Conservation (phyloP, 2,888 invertebrate species). For the Allophyes oxyacanthae region DNA sequence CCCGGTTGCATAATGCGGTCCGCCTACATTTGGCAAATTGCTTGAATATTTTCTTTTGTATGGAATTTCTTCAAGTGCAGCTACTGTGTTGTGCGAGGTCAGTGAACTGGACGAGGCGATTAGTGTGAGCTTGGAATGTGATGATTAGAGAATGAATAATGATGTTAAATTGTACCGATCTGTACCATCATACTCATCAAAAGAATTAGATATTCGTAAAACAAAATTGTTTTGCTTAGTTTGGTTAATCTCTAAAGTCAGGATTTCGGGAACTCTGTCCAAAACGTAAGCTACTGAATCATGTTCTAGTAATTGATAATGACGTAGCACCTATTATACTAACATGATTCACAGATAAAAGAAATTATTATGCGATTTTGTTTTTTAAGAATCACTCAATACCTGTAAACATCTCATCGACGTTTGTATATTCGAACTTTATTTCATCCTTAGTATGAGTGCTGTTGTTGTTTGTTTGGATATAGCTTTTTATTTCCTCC, state of each 20-base stretch:
- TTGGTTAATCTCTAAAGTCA: not conserved
- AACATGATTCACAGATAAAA: constrained; percentile 12
- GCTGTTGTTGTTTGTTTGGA: too few relatives aligned
- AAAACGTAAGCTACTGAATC: constrained; percentile 18
- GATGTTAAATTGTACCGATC: not conserved
- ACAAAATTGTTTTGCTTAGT: too few relatives aligned
- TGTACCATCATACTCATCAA: not conserved
- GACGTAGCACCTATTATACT: not conserved
- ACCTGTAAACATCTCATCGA: too few relatives aligned
- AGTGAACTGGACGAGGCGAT: constrained; percentile 50
- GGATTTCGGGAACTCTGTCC: not conserved
- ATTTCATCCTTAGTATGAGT: too few relatives aligned
- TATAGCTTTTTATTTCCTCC: too few relatives aligned
- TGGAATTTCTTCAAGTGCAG: constrained; percentile 37
- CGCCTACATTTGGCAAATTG: constrained; percentile 49
- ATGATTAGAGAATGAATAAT: constrained; percentile 40
- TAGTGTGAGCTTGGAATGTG: constrained; percentile 35
- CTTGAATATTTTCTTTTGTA: constrained; percentile 47
- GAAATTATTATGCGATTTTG: not conserved
- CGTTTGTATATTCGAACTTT: too few relatives aligned
- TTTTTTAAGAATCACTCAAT: too few relatives aligned
- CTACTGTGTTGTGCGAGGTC: constrained; percentile 47
- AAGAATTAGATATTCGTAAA: not conserved
- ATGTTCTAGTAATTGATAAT: constrained; percentile 14
- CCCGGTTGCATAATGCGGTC: constrained; percentile 64